Conservation (phyloP, 35 echinoderm and acorn worm species). For the Heliocidaris erythrogramma region DNA sequence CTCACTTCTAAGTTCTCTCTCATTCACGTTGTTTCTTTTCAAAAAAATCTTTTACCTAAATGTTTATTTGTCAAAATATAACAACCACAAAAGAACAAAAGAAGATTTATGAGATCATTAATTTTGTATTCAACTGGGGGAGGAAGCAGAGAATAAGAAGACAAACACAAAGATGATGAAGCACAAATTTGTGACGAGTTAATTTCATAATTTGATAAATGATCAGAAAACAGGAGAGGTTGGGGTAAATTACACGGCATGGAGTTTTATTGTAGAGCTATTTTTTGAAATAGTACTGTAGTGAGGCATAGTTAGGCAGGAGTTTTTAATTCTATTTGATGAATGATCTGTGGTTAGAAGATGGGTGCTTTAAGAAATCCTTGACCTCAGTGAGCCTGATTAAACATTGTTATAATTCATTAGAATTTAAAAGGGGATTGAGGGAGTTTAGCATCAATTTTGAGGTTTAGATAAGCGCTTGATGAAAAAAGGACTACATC, state of each 20-base stretch:
- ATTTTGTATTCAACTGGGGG: background rate
- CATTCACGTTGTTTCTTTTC: background rate
- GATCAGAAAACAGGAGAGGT: background rate
- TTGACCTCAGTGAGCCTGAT: background rate
- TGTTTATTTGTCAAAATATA: background rate
- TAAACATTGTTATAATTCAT: background rate
- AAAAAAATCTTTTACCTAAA: background rate
- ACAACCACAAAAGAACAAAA: background rate
- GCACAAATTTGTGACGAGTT: background rate
- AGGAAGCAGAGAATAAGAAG: background rate
- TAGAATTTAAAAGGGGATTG: background rate
- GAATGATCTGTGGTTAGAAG: background rate
- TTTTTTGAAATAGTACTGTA: background rate
- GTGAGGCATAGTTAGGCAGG: background rate
- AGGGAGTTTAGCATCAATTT: background rate
- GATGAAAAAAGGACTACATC: background rate
- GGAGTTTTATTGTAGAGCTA: background rate
- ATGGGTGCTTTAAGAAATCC: background rate
- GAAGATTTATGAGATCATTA: conserved; percentile 12
- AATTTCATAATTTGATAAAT: conserved; percentile 4
- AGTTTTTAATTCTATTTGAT: background rate
- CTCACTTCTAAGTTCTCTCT: background rate
- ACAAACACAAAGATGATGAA: background rate
- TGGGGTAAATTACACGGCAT: background rate
- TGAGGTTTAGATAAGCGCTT: background rate